Evolutionary conservation across 1,140 invertebrate species (phyloP).

Genomic region (Nephotettix cincticeps): DNA sequence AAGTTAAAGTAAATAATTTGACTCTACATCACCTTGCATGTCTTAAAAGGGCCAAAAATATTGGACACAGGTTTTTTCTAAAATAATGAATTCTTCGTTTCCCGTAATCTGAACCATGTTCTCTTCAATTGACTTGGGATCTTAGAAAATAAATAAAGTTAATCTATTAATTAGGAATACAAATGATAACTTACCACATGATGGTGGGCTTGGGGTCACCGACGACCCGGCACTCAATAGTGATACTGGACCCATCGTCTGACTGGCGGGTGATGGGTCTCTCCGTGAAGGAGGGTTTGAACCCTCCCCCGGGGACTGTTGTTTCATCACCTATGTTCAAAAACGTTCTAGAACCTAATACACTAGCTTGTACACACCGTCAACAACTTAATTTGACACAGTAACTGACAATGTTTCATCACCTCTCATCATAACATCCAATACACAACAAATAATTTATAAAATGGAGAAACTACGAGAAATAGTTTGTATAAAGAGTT

Average conservation of each 20-base stretch:
- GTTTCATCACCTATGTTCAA: constrained; percentile 79
- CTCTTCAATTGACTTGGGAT: neutral
- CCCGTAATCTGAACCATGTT: neutral
- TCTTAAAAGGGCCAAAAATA: no score
- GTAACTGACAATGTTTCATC: constrained; percentile 7
- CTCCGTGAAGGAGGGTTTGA: constrained; percentile 95
- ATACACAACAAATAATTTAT: no score
- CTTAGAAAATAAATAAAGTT: neutral
- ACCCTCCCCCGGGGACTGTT: constrained; percentile 82
- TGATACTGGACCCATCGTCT: constrained; percentile 88
- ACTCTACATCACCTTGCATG: no score
- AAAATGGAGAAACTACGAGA: no score
- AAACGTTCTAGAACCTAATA: constrained; percentile 35
- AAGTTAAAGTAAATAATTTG: no score
- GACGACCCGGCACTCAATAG: constrained; percentile 93
- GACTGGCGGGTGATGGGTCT: constrained; percentile 93
- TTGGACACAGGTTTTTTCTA: no score
- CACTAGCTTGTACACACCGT: constrained; percentile 16
- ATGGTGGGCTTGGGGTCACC: constrained; percentile 91
- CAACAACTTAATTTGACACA: constrained; percentile 17
- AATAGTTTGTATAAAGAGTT: no score
- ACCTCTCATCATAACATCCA: no score
- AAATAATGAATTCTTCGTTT: no score
- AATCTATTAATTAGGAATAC: neutral
- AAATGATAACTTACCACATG: constrained; percentile 72